Percentiles rank a stretch among this genome's conserved stretches.
These are phyloP conservation scores for Petrolisthes cinctipes DNA, from an alignment of 2,888 invertebrate genomes.

Conservation along the genomic window DNA sequence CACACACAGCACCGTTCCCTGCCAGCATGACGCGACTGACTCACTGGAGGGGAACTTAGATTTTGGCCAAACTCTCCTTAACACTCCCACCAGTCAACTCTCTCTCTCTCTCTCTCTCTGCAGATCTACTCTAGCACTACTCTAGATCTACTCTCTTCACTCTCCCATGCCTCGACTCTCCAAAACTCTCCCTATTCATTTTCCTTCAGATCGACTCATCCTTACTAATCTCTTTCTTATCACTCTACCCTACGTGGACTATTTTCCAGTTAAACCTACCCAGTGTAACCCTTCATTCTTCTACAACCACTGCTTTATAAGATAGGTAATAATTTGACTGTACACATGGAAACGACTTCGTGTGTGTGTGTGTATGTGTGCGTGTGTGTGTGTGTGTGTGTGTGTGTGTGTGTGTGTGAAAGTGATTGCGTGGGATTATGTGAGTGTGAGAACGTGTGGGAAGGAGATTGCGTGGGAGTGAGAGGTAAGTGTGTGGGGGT, in stretches of 20 bases:
- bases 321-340: neutral
- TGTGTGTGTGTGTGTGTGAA: neutral
- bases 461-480: neutral
- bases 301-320: neutral
- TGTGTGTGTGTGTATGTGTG: slow-evolving; percentile 19
- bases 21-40: slow-evolving; percentile 6
- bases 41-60: slow-evolving; percentile 9
- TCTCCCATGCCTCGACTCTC: neutral
- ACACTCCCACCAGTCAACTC: neutral
- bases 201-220: neutral
- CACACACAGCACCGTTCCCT: neutral
- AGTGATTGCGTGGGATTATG: neutral
- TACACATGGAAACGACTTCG: neutral
- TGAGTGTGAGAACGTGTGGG: neutral
- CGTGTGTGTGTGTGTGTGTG: slow-evolving; percentile 19
- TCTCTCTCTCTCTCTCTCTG: neutral
- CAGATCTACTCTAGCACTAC: neutral
- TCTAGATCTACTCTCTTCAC: neutral
- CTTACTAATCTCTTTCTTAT: neutral
- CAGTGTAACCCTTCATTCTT: neutral
- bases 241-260: neutral
- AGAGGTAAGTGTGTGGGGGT: neutral
- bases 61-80: neutral
- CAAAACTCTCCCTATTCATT: neutral
- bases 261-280: neutral